These are phyloP conservation scores for Rhagium mordax DNA, from an alignment of 2,888 invertebrate genomes.

Conservation along the genomic window DNA sequence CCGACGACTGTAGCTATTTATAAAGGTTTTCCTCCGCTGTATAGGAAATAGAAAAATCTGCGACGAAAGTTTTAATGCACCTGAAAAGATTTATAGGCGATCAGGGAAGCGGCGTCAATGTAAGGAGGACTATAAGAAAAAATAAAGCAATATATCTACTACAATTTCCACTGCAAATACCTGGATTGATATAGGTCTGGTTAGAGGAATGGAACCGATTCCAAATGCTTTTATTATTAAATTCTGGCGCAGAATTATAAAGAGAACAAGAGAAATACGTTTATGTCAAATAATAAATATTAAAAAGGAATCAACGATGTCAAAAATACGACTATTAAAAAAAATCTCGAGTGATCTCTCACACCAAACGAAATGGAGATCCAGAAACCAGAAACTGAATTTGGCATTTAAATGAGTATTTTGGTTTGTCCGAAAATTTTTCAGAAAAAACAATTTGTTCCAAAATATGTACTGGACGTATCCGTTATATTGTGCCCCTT, in stretches of 20 bases:
- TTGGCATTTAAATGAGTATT: too few species aligned
- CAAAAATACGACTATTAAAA: too few species aligned
- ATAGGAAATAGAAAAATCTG: conserved; percentile 10
- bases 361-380: too few species aligned
- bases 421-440: too few species aligned
- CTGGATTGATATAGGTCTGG: background rate
- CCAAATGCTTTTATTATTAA: background rate
- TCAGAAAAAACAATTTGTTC: too few species aligned
- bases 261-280: too few species aligned
- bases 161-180: conserved; percentile 1
- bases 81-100: conserved; percentile 14
- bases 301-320: too few species aligned
- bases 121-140: conserved; percentile 14
- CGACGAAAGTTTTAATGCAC: conserved; percentile 14
- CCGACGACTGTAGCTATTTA: background rate
- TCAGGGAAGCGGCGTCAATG: conserved; percentile 30
- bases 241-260: background rate
- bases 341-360: too few species aligned
- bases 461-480: background rate
- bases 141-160: conserved; percentile 12
- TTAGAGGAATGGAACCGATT: background rate
- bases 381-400: too few species aligned
- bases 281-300: too few species aligned
- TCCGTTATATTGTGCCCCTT: background rate
- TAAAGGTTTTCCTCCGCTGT: background rate